Evolutionary conservation across 2,113 vertebrate genomes (phyloP).

Genomic region (Perognathus longimembris): DNA sequence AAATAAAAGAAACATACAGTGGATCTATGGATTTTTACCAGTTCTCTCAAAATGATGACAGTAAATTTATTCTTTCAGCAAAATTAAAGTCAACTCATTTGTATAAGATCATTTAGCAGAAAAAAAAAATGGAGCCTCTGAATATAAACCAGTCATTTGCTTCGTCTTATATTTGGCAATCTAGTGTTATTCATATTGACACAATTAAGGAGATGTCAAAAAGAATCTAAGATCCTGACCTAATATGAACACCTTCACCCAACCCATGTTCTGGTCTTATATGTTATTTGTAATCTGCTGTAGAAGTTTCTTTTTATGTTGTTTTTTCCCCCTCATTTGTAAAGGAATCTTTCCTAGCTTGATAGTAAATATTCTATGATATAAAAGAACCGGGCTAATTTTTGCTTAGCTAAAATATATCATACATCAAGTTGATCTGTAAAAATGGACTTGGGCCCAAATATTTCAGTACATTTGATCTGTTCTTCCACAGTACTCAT

Average conservation of each 20-base stretch:
- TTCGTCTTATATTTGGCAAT: background rate
- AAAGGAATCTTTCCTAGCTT: background rate
- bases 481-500: background rate
- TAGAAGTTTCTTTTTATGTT: background rate
- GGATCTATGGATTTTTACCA: slow-evolving; percentile 37
- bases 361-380: background rate
- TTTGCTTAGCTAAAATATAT: background rate
- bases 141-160: background rate
- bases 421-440: background rate
- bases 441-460: background rate
- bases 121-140: background rate
- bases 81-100: slow-evolving; percentile 55
- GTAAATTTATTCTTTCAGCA: slow-evolving; percentile 17
- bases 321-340: background rate
- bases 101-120: background rate
- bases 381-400: background rate
- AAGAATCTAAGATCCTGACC: background rate
- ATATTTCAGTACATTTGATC: background rate
- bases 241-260: background rate
- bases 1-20: slow-evolving; percentile 69
- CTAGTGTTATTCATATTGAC: background rate
- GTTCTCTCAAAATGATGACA: slow-evolving; percentile 35
- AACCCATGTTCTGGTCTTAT: background rate
- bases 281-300: background rate
- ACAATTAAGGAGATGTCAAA: background rate